Conservation (phyloP, 2,888 invertebrate species). For the Tryphoninae sp. region DNA sequence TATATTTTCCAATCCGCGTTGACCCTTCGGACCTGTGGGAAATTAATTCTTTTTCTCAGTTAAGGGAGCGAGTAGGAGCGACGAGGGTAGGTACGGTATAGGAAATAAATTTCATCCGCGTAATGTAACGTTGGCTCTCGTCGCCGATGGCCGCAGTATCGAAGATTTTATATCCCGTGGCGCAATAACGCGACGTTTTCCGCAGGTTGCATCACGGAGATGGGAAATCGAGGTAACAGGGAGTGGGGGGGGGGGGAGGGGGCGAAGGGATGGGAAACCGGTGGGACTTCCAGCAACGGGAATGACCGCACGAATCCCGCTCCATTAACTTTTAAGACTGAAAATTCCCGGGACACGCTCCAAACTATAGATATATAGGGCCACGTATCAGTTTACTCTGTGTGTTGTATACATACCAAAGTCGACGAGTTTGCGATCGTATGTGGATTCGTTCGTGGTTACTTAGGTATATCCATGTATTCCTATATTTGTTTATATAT, state of each 20-base stretch:
- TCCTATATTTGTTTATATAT: background rate
- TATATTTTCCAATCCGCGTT: constrained; percentile 2
- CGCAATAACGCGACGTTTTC: constrained; percentile 53
- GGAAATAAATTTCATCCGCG: constrained; percentile 39
- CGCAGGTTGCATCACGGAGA: constrained; percentile 35
- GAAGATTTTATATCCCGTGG: constrained; percentile 51
- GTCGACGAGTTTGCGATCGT: constrained; percentile 37
- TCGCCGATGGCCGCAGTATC: constrained; percentile 45
- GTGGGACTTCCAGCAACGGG: constrained; percentile 51
- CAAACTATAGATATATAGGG: constrained; percentile 10
- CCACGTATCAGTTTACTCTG: background rate
- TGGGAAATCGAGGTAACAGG: constrained; percentile 17
- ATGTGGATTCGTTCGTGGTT: constrained; percentile 39
- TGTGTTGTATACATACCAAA: constrained; percentile 39
- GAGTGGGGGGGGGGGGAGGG: background rate
- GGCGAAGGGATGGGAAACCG: constrained; percentile 32
- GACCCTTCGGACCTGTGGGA: constrained; percentile 19
- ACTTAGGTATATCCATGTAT: background rate
- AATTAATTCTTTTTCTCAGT: constrained; percentile 16
- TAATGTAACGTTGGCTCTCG: constrained; percentile 19
- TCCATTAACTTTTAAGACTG: constrained; percentile 62
- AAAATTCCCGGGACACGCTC: constrained; percentile 52
- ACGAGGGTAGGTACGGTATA: background rate
- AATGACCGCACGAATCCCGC: constrained; percentile 60
- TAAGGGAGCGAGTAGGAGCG: background rate